A percentile compares a stretch with the other conserved stretches of the same genome.
phyloP scores from a whole-genome alignment of 2,888 invertebrate species.

The Alviniconcha strummeri region DNA sequence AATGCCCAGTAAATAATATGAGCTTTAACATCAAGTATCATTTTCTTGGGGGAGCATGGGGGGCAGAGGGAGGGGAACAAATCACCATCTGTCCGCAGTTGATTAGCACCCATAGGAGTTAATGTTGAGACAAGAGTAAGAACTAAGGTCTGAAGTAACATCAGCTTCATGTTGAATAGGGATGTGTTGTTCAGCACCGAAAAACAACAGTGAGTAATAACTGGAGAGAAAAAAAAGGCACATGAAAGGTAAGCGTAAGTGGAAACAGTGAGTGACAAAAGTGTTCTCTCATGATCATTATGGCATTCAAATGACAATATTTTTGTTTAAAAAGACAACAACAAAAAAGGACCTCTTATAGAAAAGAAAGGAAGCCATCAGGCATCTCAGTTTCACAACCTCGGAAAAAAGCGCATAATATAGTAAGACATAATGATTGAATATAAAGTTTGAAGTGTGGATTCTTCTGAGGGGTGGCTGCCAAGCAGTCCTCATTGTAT shows the following conservation, averaged over 20 bases:
- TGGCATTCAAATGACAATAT: neutral
- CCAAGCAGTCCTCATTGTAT: too few species aligned
- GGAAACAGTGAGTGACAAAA: neutral
- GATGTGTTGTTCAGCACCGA: conserved; percentile 11
- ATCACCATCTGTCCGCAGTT: neutral
- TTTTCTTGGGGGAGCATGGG: neutral
- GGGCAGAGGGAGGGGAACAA: neutral
- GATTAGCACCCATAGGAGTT: conserved; percentile 17
- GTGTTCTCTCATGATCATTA: neutral
- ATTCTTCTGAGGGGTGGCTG: too few species aligned
- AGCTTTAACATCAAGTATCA: conserved; percentile 8
- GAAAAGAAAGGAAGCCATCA: neutral
- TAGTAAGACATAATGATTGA: neutral
- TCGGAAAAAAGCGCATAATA: neutral
- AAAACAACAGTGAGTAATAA: conserved; percentile 2
- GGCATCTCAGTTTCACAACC: conserved; percentile 20
- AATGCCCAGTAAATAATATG: neutral
- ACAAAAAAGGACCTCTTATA: too few species aligned
- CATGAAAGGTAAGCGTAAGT: conserved; percentile 12
- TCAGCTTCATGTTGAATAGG: conserved; percentile 17
- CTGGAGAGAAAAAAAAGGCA: conserved; percentile 11
- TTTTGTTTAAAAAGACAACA: neutral
- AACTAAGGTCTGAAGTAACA: conserved; percentile 13
- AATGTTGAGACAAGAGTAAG: neutral
- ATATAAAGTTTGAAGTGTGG: too few species aligned